Percentiles rank a stretch among this genome's conserved stretches.
Evolutionary conservation across 2,797 vertebrate genomes (phyloP).

Genomic region (Gobionotothen gibberifrons): DNA sequence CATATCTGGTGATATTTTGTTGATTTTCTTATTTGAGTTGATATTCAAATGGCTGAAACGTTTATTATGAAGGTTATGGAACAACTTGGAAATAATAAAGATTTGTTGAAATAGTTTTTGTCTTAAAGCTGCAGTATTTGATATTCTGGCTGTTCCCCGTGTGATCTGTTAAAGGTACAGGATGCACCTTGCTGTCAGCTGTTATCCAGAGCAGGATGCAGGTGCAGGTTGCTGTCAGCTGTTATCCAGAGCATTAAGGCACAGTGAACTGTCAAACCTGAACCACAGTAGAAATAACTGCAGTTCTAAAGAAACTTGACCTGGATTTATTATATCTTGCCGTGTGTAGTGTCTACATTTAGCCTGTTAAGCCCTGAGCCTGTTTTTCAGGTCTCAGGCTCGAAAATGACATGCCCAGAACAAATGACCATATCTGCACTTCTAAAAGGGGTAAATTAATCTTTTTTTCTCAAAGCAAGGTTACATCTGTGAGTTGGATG

Average conservation of each 20-base stretch:
- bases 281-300: not conserved
- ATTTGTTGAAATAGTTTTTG: constrained; percentile 1
- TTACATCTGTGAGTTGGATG: too few relatives aligned
- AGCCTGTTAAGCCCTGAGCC: not conserved
- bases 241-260: not conserved
- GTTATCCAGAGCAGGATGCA: too few relatives aligned
- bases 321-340: not conserved
- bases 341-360: not conserved
- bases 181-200: too few relatives aligned
- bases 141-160: not conserved
- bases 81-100: constrained; percentile 30
- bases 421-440: too few relatives aligned
- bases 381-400: too few relatives aligned
- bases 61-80: not conserved
- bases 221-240: too few relatives aligned
- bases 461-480: too few relatives aligned
- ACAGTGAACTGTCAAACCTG: not conserved
- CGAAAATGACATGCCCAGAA: too few relatives aligned
- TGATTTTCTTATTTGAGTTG: not conserved
- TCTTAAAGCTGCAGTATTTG: not conserved
- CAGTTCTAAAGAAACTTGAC: not conserved
- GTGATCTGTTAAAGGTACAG: not conserved
- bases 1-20: not conserved
- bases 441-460: too few relatives aligned
- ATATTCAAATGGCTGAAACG: not conserved